These are phyloP conservation scores for Capromys pilorides DNA, from an alignment of 2,797 vertebrate species.

Conservation along the genomic window DNA sequence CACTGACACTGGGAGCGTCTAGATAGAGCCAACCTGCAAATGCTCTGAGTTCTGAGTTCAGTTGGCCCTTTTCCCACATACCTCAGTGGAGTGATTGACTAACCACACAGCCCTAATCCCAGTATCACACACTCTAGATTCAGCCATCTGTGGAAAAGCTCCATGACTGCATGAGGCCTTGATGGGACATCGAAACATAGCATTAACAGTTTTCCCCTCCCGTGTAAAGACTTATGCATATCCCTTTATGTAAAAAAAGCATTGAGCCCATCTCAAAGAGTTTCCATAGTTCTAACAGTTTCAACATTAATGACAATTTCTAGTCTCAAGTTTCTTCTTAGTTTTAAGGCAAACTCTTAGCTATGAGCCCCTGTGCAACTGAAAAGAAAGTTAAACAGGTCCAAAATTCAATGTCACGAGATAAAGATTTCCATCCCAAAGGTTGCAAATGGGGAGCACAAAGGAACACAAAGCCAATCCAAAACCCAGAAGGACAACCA, in stretches of 20 bases:
- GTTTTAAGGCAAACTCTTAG: not conserved
- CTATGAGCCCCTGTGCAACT: not conserved
- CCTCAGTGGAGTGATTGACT: not conserved
- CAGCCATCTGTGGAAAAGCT: not conserved
- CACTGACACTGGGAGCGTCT: not conserved
- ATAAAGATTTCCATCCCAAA: not conserved
- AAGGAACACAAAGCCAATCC: not conserved
- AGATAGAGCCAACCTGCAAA: not conserved
- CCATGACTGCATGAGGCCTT: not conserved
- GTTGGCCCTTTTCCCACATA: not conserved
- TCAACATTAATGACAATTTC: not conserved
- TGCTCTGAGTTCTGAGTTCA: not conserved
- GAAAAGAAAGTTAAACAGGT: not conserved
- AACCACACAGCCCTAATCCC: not conserved
- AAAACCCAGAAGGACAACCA: not conserved
- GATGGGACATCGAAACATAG: not conserved
- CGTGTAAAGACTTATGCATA: not conserved
- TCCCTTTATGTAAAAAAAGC: not conserved
- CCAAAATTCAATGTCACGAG: not conserved
- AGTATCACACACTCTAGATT: not conserved
- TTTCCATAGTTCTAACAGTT: not conserved
- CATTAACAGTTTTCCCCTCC: not conserved
- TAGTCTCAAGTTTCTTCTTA: not conserved
- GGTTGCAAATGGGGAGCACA: not conserved
- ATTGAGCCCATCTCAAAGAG: not conserved